Base-by-base conservation (phyloP, 2,888 invertebrate species). In the Resseliella maxima region DNA sequence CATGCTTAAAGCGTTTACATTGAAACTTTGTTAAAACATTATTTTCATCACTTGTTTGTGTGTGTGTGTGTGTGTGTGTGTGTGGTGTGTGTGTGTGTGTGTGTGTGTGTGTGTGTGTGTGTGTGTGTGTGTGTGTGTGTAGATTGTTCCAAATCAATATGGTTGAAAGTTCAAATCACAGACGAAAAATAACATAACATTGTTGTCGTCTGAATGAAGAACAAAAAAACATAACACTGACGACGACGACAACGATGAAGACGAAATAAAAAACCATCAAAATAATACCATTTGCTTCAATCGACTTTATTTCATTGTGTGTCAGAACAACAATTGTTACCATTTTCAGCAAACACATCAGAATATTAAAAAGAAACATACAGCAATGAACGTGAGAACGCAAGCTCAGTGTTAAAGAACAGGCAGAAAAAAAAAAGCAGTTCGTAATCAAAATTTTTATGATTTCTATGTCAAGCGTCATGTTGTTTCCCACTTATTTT, bases 401-500 rank as follows among this genome's bases (percentile, higher is more conserved):
- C 24, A 21, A 21, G 5, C 12, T 45, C 45, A 45, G 12, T 45
- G 45, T 45, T 45, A 45, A 50, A 6, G 59, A 59, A 59, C n/a
- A 59, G 1, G 3, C n/a, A 24, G 1, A 6, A 59, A 59, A 59
- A 59, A 59, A 27, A 59, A 50, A 8, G 46, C 15, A 50, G 18
- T 6, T 50, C 18, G 59, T 27, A 59, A 59, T 59, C 59, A 59
- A 59, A 59, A 24, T 59, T 59, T 27, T 59, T 27, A 59, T 24
- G 59, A 59, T 59, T 59, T 59, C 59, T 59, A 27, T 59, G 59
- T 12, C 59, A 59, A 59, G 27, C 59, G 59, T 59, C 27, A 59
- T 59, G 59, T 24, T 59, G 27, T 45, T 45, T 45, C 45, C 45
- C 12, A 12, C 45, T 10, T 45, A 10, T 45, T 12, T 45, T 45